These are phyloP conservation scores for Trisateles emortualis DNA, from an alignment of 2,888 invertebrate species.

Conservation along the genomic window DNA sequence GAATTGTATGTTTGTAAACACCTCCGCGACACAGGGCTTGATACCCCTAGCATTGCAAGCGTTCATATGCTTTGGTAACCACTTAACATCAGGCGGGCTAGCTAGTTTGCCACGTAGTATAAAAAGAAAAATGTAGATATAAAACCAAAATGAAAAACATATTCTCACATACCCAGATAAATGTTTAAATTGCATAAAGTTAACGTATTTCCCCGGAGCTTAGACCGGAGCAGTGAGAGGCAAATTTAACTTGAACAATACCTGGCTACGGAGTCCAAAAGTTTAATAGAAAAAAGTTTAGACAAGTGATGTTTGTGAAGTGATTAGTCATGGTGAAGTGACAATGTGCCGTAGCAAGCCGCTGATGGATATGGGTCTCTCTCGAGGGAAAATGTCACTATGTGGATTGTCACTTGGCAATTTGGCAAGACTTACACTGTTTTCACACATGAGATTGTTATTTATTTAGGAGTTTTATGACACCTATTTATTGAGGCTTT, in stretches of 20 bases:
- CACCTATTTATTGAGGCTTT: too few relatives aligned
- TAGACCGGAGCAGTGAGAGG: constrained; percentile 38
- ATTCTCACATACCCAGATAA: constrained; percentile 41
- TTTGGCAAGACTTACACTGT: neutral
- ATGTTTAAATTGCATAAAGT: constrained; percentile 55
- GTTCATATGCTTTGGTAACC: too few relatives aligned
- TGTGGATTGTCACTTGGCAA: neutral
- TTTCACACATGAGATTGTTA: too few relatives aligned
- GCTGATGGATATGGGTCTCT: neutral
- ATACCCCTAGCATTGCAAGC: too few relatives aligned
- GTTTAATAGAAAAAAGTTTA: constrained; percentile 64
- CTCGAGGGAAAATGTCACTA: neutral
- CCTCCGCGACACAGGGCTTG: too few relatives aligned
- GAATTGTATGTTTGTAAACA: too few relatives aligned
- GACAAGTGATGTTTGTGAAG: constrained; percentile 58
- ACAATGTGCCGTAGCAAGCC: constrained; percentile 29
- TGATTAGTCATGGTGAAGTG: constrained; percentile 53
- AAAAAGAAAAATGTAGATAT: too few relatives aligned
- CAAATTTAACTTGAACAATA: constrained; percentile 57
- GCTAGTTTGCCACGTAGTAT: too few relatives aligned
- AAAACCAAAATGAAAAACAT: constrained; percentile 3
- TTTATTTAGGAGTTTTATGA: too few relatives aligned
- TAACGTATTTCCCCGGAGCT: constrained; percentile 46
- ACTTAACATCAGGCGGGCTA: too few relatives aligned
- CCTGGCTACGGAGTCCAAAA: constrained; percentile 31